Conservation (phyloP, 2,888 invertebrate genomes). For the Galerucella calmariensis region DNA sequence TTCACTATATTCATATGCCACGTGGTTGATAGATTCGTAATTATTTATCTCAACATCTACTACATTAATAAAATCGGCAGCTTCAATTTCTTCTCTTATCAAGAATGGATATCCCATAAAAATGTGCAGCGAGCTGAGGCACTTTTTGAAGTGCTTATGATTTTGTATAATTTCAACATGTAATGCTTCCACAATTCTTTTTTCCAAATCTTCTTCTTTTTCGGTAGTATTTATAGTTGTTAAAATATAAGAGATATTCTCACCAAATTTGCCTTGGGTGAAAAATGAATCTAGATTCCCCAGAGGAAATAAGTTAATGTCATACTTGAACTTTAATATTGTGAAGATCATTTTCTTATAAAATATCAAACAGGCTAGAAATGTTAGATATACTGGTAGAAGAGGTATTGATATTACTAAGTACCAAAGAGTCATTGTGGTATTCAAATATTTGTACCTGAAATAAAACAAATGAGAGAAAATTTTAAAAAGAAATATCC, state of each 20-base stretch:
- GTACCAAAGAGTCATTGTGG: not conserved
- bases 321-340: too few relatives aligned
- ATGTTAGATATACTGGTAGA: conserved; percentile 15
- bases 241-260: conserved; percentile 5
- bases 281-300: conserved; percentile 13
- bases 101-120: conserved; percentile 17
- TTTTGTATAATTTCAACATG: conserved; percentile 10
- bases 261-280: not conserved
- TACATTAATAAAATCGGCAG: conserved; percentile 12
- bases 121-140: not conserved
- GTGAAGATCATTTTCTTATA: conserved; percentile 2
- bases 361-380: not conserved
- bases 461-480: not conserved
- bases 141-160: not conserved
- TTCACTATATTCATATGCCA: conserved; percentile 12
- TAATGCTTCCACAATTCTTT: not conserved
- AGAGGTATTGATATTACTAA: conserved; percentile 7
- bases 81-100: not conserved
- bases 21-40: conserved; percentile 7
- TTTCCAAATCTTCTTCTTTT: not conserved
- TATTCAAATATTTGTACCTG: not conserved
- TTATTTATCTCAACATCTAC: conserved; percentile 2
- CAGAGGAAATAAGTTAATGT: not conserved
- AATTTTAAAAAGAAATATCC: too few relatives aligned
- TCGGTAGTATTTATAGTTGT: not conserved